Evolutionary conservation across 2,888 invertebrate species (phyloP), one percentile per base, ranked within the genome.

Genomic region (Dolichomitus sp.): DNA sequence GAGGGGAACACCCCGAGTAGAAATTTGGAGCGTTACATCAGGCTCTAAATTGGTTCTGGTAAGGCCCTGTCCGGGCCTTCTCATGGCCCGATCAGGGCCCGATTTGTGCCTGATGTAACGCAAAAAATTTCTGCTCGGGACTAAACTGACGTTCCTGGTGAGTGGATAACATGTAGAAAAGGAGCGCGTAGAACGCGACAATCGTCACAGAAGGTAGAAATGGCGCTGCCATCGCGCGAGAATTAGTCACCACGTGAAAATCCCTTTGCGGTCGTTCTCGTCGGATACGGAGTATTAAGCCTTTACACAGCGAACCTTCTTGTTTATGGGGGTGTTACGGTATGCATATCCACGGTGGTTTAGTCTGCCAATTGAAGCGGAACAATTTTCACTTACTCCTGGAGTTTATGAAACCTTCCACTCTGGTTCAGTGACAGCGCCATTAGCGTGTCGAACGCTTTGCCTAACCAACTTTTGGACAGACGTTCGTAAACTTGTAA

Each of bases 171-270:
- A 12, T n/a, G 40, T 57, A 17, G 57, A 30, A 27, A 70, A 23
- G 42, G 6, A 45, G 45, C 45, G 3, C 23, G 70, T 54, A 27
- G 27, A 59, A 45, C 33, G 59, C 33, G 59, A 33, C 33, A 11
- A 54, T 19, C 7, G 30, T 57, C 59, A 7, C 5, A 11, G 2
- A 17, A 69, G 4, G 52, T 11, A 33, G 68, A 68, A 68, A 37
- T 12, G 27, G 14, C 23, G 52, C 40, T 9, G 4, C n/a, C 59
- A 63, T 75, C 77, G 30, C 86, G 87, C 75, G 85, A 85, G 86
- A 87, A 89, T 87, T 86, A 86, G 86, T 72, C 73, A 78, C 72
- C 54, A 78, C 54, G 65, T 65, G 84, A 85, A 86, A 88, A 88
- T 89, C 87, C 86, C 84, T 74, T 19, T 80, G 84, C 57, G 81